These are phyloP conservation scores for Dexiosoma caninum DNA, from an alignment of 2,888 invertebrate genomes.

Conservation along the genomic window DNA sequence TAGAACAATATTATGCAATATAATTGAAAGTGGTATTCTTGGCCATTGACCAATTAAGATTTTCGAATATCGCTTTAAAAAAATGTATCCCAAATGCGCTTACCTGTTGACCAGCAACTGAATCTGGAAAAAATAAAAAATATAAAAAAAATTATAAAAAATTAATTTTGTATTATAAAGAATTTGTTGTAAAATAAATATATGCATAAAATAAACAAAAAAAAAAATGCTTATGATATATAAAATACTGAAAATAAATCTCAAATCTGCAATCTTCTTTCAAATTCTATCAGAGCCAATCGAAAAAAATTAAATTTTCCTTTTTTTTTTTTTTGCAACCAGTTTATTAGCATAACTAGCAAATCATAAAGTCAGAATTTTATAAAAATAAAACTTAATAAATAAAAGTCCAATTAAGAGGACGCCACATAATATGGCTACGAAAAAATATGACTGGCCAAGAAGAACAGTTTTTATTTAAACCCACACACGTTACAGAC, in stretches of 20 bases:
- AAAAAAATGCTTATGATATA: background rate
- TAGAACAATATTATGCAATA: too few relatives aligned
- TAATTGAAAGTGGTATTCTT: too few relatives aligned
- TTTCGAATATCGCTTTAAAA: too few relatives aligned
- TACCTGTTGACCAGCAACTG: background rate
- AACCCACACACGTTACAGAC: conserved; percentile 54
- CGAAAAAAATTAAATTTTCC: too few relatives aligned
- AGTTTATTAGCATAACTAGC: conserved; percentile 54
- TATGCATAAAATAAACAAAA: background rate
- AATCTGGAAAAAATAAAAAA: too few relatives aligned
- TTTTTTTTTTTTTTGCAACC: conserved; percentile 18
- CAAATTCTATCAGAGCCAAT: conserved; percentile 52
- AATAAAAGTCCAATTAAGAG: conserved; percentile 57
- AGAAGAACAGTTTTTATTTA: conserved; percentile 26
- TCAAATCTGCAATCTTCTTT: conserved; percentile 37
- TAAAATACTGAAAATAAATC: background rate
- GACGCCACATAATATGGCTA: background rate
- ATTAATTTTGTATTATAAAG: background rate
- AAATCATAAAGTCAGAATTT: conserved; percentile 37
- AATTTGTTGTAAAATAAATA: background rate
- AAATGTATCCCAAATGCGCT: too few relatives aligned
- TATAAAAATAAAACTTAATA: conserved; percentile 4
- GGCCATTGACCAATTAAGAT: too few relatives aligned
- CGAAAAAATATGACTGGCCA: background rate
- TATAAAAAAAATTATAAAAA: too few relatives aligned